Conservation (phyloP, 2,797 vertebrate species). For the Staurois parvus region DNA sequence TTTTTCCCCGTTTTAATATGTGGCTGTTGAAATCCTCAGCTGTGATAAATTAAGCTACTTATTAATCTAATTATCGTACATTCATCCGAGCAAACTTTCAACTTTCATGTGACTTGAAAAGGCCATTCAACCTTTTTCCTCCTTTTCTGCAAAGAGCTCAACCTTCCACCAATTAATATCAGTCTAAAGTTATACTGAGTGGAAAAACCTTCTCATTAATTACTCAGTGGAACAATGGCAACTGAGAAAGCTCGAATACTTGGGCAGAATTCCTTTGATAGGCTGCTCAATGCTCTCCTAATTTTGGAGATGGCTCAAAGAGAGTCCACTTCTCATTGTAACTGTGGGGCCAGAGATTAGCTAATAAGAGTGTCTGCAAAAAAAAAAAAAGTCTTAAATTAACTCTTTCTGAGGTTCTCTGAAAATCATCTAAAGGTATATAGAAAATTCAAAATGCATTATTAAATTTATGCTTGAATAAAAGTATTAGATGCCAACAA, state of each 20-base stretch:
- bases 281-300: constrained; percentile 63
- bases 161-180: constrained; percentile 92
- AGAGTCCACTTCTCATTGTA: constrained; percentile 36
- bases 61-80: constrained; percentile 99
- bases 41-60: constrained; percentile 99
- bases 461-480: not conserved
- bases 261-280: constrained; percentile 81
- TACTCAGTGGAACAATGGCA: constrained; percentile 77
- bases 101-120: constrained; percentile 99
- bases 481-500: not conserved
- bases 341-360: constrained; percentile 34
- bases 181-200: constrained; percentile 90
- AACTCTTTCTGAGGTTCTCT: not conserved
- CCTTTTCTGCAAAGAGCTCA: constrained; percentile 86
- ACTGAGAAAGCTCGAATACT: constrained; percentile 77
- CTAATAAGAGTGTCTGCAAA: constrained; percentile 34
- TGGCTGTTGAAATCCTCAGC: constrained; percentile 97
- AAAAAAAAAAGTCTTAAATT: not conserved
- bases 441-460: not conserved
- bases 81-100: constrained; percentile 86
- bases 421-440: not conserved
- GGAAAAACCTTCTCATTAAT: constrained; percentile 87
- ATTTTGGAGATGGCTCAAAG: constrained; percentile 49
- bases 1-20: constrained; percentile 91
- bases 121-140: constrained; percentile 88